Conservation (phyloP, 2,888 invertebrate species). For the Desoria tigrina region DNA sequence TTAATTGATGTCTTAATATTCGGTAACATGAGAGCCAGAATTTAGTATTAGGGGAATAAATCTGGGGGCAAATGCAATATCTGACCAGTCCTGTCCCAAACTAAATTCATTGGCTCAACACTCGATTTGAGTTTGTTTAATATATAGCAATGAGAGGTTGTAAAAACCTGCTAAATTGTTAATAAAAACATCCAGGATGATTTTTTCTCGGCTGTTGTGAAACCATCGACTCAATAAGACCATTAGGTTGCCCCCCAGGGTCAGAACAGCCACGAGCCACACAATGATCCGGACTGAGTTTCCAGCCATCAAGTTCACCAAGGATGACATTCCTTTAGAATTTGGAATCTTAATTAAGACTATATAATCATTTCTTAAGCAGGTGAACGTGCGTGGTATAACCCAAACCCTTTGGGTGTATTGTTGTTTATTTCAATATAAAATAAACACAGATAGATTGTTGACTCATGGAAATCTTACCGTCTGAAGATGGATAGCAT, state of each 20-base stretch:
- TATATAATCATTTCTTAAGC: not conserved
- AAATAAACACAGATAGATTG: too few species aligned
- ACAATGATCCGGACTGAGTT: slow-evolving; percentile 64
- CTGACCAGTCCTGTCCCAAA: too few species aligned
- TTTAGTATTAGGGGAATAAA: too few species aligned
- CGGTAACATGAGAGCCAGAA: too few species aligned
- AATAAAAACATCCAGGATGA: slow-evolving; percentile 56
- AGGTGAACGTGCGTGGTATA: not conserved
- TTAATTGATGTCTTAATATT: not conserved
- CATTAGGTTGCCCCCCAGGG: slow-evolving; percentile 65
- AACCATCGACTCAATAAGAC: slow-evolving; percentile 63
- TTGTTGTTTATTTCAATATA: too few species aligned
- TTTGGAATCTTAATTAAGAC: not conserved
- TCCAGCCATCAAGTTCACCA: slow-evolving; percentile 63
- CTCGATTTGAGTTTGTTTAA: too few species aligned
- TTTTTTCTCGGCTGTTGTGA: slow-evolving; percentile 52
- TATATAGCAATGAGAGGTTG: too few species aligned
- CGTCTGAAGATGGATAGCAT: slow-evolving; percentile 66
- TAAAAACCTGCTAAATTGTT: slow-evolving; percentile 68
- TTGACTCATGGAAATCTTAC: too few species aligned
- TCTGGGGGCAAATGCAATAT: too few species aligned
- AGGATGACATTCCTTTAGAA: slow-evolving; percentile 64
- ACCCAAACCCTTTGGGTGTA: too few species aligned
- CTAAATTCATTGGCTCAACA: too few species aligned
- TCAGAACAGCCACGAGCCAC: slow-evolving; percentile 66